phyloP scores from a whole-genome alignment of 2,113 vertebrate species.

The Procavia capensis region DNA sequence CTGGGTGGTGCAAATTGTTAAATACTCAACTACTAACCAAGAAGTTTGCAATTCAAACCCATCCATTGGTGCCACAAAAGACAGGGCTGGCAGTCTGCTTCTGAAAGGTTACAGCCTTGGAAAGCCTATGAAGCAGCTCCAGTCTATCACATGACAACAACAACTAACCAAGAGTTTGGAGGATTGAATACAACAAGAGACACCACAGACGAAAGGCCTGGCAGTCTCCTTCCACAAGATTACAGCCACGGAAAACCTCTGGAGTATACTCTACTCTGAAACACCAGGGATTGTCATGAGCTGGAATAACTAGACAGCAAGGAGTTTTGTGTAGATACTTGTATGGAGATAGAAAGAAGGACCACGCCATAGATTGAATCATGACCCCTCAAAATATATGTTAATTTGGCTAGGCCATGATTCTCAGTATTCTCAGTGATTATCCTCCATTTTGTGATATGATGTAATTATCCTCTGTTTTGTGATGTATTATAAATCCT shows the following conservation, averaged over 20 bases:
- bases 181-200: neutral
- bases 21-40: neutral
- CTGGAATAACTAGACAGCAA: neutral
- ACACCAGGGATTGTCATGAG: neutral
- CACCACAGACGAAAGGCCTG: neutral
- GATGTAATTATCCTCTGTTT: no score
- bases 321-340: neutral
- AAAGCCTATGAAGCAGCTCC: neutral
- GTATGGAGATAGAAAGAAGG: neutral
- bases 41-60: neutral
- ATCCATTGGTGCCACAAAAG: neutral
- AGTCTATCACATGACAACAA: neutral
- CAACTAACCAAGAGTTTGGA: neutral
- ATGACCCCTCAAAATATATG: no score
- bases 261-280: neutral
- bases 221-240: neutral
- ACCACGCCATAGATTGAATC: neutral
- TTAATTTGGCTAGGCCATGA: no score
- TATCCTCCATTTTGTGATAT: no score
- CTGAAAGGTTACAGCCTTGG: neutral
- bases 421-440: no score
- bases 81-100: neutral
- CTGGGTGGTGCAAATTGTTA: neutral
- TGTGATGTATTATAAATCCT: no score
- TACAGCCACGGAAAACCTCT: neutral